Conservation (phyloP, 1,140 invertebrate species). For the Eupeodes corollae region DNA sequence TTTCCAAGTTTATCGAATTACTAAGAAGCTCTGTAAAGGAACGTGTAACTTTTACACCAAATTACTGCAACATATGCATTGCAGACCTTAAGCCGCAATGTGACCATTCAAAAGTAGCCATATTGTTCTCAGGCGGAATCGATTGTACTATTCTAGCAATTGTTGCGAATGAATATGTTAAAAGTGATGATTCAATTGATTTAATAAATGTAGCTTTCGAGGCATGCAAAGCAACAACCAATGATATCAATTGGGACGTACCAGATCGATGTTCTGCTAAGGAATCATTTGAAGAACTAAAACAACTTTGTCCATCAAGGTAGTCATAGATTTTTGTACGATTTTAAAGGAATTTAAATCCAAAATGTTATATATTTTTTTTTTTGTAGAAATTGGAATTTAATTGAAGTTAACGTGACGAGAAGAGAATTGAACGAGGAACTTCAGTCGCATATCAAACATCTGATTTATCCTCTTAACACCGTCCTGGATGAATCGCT, state of each 20-base stretch:
- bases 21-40: slow-evolving; percentile 51
- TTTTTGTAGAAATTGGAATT: slow-evolving; percentile 46
- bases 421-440: slow-evolving; percentile 50
- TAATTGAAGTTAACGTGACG: slow-evolving; percentile 60
- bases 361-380: too few species aligned
- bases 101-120: slow-evolving; percentile 63
- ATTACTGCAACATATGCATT: slow-evolving; percentile 54
- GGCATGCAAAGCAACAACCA: slow-evolving; percentile 28
- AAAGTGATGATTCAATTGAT: slow-evolving; percentile 65
- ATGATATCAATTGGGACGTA: slow-evolving; percentile 37
- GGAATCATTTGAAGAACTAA: slow-evolving; percentile 61
- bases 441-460: slow-evolving; percentile 47
- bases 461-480: slow-evolving; percentile 70
- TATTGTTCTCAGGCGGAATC: slow-evolving; percentile 91
- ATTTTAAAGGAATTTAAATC: background rate
- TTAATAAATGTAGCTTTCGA: slow-evolving; percentile 96
- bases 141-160: slow-evolving; percentile 84
- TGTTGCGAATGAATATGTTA: slow-evolving; percentile 62
- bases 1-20: slow-evolving; percentile 40
- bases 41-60: slow-evolving; percentile 51
- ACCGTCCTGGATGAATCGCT: slow-evolving; percentile 94
- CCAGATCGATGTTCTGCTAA: slow-evolving; percentile 73
- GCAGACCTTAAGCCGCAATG: slow-evolving; percentile 31
- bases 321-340: slow-evolving; percentile 36
- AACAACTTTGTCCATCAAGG: slow-evolving; percentile 53